These are phyloP conservation scores for Ophthalmolycus amberensis DNA, from an alignment of 2,113 vertebrate species.

Conservation along the genomic window DNA sequence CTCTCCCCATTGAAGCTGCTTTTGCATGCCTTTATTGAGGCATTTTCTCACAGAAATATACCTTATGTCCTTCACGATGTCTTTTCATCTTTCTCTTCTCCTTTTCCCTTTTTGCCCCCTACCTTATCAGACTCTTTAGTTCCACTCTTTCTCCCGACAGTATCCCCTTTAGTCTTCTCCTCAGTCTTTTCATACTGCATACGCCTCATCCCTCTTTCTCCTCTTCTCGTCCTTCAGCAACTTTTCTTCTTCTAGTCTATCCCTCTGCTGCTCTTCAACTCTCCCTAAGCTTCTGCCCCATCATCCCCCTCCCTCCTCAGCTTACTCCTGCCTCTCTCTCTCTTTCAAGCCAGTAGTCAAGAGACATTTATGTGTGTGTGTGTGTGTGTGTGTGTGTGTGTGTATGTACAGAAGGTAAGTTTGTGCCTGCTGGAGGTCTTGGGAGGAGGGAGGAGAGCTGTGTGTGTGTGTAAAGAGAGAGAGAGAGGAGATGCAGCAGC, in stretches of 20 bases:
- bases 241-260: slow-evolving; percentile 61
- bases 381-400: slow-evolving; percentile 24
- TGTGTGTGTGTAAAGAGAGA: slow-evolving; percentile 31
- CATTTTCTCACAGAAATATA: slow-evolving; percentile 54
- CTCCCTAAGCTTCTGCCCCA: slow-evolving; percentile 62
- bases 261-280: slow-evolving; percentile 49
- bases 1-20: slow-evolving; percentile 29
- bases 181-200: slow-evolving; percentile 58
- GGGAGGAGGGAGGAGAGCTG: slow-evolving; percentile 37
- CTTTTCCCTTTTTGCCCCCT: neutral
- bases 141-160: slow-evolving; percentile 52
- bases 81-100: slow-evolving; percentile 34
- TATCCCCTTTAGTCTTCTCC: slow-evolving; percentile 54
- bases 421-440: slow-evolving; percentile 74
- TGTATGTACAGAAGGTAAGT: slow-evolving; percentile 25
- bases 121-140: slow-evolving; percentile 70
- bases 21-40: slow-evolving; percentile 32
- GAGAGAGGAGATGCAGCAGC: slow-evolving; percentile 54
- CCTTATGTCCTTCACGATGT: slow-evolving; percentile 60
- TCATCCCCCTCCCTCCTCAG: slow-evolving; percentile 42
- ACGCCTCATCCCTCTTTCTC: slow-evolving; percentile 70
- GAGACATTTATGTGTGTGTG: slow-evolving; percentile 31
- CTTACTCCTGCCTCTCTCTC: slow-evolving; percentile 44
- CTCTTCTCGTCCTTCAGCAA: slow-evolving; percentile 54
- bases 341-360: slow-evolving; percentile 58